These are phyloP conservation scores for Halichondria panicea DNA, from an alignment of 37 sponge, comb jelly and placozoan species.

Conservation along the genomic window DNA sequence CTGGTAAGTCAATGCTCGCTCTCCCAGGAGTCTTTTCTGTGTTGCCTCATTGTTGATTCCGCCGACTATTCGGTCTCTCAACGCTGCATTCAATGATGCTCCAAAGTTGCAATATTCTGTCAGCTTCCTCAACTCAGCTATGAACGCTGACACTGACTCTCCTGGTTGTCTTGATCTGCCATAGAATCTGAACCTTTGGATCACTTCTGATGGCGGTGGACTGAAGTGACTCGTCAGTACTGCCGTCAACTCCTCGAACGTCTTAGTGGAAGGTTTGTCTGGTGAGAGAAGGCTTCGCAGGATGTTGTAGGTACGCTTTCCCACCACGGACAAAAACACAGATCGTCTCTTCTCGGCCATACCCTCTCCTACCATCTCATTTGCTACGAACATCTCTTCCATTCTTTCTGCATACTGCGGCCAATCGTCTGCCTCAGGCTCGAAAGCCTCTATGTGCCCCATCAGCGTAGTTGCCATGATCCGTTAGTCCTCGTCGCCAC, in stretches of 20 bases:
- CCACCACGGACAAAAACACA: constrained; percentile 1
- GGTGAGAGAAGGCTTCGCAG: constrained; percentile 12
- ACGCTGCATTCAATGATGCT: constrained; percentile 13
- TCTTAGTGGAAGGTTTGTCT: constrained; percentile 30
- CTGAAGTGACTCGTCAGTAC: constrained; percentile 21
- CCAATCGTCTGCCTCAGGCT: no score
- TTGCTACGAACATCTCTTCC: constrained; percentile 6
- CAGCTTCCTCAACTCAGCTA: constrained; percentile 20
- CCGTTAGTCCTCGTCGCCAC: no score
- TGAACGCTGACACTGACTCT: constrained; percentile 31
- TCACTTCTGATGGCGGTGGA: constrained; percentile 18
- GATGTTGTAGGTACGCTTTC: constrained; percentile 4
- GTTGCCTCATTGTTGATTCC: constrained; percentile 7
- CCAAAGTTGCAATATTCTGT: constrained; percentile 32
- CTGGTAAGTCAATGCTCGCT: neutral
- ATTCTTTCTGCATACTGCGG: constrained; percentile 22
- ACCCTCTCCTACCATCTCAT: constrained; percentile 3
- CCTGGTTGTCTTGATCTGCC: constrained; percentile 17
- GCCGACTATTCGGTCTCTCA: constrained; percentile 42
- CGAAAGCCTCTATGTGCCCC: no score
- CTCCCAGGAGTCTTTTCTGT: constrained; percentile 14
- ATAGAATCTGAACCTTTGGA: constrained; percentile 38
- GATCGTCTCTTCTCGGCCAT: neutral
- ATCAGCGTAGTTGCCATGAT: no score
- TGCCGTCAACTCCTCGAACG: constrained; percentile 19